phyloP scores from a whole-genome alignment of 2,888 invertebrate genomes.

The Clusia tigrina region DNA sequence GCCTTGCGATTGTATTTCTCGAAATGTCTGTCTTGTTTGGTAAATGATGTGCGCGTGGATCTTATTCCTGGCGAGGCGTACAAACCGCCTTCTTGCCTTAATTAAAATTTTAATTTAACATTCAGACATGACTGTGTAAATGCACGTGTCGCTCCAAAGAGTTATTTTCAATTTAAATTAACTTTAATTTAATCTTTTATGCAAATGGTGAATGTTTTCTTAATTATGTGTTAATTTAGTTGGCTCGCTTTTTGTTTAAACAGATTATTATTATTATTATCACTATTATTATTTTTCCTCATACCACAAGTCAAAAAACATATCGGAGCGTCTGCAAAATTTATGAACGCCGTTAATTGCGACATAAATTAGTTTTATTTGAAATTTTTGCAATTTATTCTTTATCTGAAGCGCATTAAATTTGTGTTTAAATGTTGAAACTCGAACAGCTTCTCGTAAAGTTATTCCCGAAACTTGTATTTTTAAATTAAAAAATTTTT shows the following conservation, averaged over 20 bases:
- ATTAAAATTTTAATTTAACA: constrained; percentile 2
- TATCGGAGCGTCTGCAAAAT: constrained; percentile 45
- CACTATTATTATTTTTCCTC: too few relatives aligned
- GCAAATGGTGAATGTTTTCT: constrained; percentile 53
- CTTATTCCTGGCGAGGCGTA: background rate
- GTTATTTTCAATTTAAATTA: constrained; percentile 40
- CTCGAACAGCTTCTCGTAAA: constrained; percentile 27
- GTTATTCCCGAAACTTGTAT: constrained; percentile 42
- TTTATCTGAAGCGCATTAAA: constrained; percentile 50
- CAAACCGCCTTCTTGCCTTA: background rate
- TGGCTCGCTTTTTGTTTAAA: too few relatives aligned
- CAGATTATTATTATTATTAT: too few relatives aligned
- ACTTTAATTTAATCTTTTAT: constrained; percentile 52
- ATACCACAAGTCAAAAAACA: too few relatives aligned
- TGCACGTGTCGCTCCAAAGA: constrained; percentile 27
- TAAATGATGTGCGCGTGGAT: background rate
- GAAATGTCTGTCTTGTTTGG: background rate
- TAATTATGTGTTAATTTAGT: constrained; percentile 53
- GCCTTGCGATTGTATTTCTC: background rate
- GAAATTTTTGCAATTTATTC: constrained; percentile 49
- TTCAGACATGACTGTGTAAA: constrained; percentile 7
- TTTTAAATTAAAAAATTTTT: background rate
- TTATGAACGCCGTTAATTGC: constrained; percentile 54
- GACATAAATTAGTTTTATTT: constrained; percentile 57
- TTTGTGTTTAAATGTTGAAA: constrained; percentile 49